phyloP scores from a whole-genome alignment of 2,113 vertebrate species.

The Dicerorhinus sumatrensis region DNA sequence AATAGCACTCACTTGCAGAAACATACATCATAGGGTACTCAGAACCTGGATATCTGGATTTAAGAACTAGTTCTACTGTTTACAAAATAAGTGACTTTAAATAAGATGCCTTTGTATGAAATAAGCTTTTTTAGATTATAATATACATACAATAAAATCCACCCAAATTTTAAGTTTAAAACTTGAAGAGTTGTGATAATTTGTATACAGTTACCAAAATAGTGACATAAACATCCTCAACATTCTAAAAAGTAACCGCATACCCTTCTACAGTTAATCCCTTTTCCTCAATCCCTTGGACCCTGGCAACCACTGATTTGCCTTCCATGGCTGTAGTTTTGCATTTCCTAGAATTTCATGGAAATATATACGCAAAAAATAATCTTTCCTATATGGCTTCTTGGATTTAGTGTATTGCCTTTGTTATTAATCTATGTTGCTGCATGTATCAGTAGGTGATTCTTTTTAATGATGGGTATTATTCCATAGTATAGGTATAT shows the following conservation, averaged over 20 bases:
- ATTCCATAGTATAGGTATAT: background rate
- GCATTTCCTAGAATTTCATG: background rate
- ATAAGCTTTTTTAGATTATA: background rate
- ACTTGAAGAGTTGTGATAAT: background rate
- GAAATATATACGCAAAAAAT: background rate
- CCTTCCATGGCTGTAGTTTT: background rate
- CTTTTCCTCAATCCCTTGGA: background rate
- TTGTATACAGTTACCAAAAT: background rate
- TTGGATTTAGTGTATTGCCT: background rate
- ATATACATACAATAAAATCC: background rate
- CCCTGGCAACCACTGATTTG: background rate
- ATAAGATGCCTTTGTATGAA: background rate
- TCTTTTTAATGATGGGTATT: background rate
- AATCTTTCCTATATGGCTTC: background rate
- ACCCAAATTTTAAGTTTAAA: background rate
- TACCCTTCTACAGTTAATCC: background rate
- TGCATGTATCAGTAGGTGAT: background rate
- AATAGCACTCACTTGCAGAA: background rate
- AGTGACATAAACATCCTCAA: background rate
- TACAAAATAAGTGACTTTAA: background rate
- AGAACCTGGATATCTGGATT: background rate
- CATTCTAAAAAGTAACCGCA: background rate
- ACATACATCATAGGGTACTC: background rate
- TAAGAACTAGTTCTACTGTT: background rate
- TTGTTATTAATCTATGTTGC: background rate